Conservation (phyloP, 2,113 vertebrate genomes). For the Odobenus rosmarus region DNA sequence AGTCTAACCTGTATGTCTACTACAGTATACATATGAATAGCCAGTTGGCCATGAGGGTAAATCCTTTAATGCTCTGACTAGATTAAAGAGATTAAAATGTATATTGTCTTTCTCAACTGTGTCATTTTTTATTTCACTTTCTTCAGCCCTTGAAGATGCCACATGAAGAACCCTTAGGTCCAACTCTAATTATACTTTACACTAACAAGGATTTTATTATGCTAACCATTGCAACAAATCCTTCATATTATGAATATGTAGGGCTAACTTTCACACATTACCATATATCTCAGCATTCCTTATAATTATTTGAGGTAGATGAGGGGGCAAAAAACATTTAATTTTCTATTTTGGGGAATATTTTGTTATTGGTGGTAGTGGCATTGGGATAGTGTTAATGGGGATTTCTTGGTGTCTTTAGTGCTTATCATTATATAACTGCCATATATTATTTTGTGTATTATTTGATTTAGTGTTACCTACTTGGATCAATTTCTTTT, state of each 20-base stretch:
- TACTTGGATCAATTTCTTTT: not conserved
- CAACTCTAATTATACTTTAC: not conserved
- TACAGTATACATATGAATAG: not conserved
- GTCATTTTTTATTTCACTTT: slow-evolving; percentile 48
- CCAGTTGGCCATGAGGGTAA: not conserved
- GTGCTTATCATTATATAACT: not conserved
- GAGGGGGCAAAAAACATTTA: not conserved
- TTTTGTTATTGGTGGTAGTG: not conserved
- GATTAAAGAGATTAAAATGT: slow-evolving; percentile 12
- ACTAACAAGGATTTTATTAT: slow-evolving; percentile 27
- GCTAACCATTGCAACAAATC: not conserved
- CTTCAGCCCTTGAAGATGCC: not conserved
- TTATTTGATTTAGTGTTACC: not conserved
- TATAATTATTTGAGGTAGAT: not conserved
- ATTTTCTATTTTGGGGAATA: not conserved
- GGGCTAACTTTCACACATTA: not conserved
- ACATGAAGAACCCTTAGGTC: not conserved
- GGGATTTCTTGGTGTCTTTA: not conserved
- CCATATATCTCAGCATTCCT: not conserved
- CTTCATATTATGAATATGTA: not conserved
- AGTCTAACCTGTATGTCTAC: not conserved
- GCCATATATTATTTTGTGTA: not conserved
- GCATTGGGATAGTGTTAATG: not conserved
- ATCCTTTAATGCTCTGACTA: not conserved
- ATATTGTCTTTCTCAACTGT: slow-evolving; percentile 35